These are phyloP conservation scores for Sinonovacula constricta DNA, from an alignment of 1,140 invertebrate genomes.

Conservation along the genomic window DNA sequence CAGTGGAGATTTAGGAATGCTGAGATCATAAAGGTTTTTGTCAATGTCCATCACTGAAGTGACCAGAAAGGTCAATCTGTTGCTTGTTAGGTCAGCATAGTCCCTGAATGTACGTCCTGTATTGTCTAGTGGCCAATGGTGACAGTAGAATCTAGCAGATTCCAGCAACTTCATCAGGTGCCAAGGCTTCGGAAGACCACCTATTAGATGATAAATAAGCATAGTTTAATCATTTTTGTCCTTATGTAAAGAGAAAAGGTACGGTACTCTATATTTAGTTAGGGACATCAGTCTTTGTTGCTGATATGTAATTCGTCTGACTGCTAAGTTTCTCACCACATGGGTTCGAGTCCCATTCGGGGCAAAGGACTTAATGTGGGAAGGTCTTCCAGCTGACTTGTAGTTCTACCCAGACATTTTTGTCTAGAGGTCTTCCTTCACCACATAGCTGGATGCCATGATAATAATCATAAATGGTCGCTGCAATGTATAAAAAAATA, in stretches of 20 bases:
- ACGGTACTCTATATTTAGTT: background rate
- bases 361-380: background rate
- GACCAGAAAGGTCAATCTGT: conserved; percentile 54
- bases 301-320: too few species aligned
- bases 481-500: too few species aligned
- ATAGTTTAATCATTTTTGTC: too few species aligned
- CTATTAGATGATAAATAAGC: background rate
- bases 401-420: too few species aligned
- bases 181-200: conserved; percentile 58
- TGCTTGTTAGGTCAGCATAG: conserved; percentile 52
- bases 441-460: too few species aligned
- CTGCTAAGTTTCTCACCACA: too few species aligned
- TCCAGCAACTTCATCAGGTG: conserved; percentile 57
- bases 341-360: background rate
- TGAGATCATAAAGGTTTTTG: conserved; percentile 5
- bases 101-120: conserved; percentile 58
- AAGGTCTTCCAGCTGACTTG: background rate
- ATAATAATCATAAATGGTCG: too few species aligned
- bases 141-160: conserved; percentile 50
- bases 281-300: background rate
- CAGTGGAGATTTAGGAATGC: conserved; percentile 14
- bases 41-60: conserved; percentile 32
- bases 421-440: too few species aligned
- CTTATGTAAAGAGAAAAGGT: background rate
- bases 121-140: conserved; percentile 54